These are phyloP conservation scores for Brachypteracias leptosomus DNA, from an alignment of 2,113 vertebrate genomes.

Conservation along the genomic window DNA sequence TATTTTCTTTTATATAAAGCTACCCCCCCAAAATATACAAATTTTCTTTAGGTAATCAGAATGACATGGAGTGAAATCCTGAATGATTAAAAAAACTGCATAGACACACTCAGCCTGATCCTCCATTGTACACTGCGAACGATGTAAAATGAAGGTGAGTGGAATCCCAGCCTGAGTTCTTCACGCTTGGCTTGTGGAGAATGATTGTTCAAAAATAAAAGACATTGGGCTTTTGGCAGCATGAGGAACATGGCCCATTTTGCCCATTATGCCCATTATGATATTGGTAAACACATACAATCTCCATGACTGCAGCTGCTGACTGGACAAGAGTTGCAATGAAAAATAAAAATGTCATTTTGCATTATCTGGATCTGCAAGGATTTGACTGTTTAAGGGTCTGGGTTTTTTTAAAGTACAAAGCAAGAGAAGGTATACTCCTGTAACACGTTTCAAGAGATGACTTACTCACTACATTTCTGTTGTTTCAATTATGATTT, in stretches of 20 bases:
- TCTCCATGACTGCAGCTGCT: not conserved
- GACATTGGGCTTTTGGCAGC: not conserved
- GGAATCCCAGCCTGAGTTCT: not conserved
- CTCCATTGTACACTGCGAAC: not conserved
- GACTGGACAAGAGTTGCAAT: not conserved
- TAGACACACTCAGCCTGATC: not conserved
- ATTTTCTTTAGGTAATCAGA: not conserved
- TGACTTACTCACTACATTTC: not conserved
- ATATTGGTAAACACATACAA: not conserved
- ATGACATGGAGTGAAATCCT: not conserved
- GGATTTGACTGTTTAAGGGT: not conserved
- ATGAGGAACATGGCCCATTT: not conserved
- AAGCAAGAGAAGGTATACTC: not conserved
- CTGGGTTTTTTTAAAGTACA: not conserved
- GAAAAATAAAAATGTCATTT: not conserved
- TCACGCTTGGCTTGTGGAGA: not conserved
- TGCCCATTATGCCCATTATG: not conserved
- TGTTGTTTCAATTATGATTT: not conserved
- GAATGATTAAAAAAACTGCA: not conserved
- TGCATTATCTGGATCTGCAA: not conserved
- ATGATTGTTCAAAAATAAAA: not conserved
- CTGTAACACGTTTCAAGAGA: not conserved
- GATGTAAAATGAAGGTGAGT: not conserved
- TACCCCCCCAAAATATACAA: not conserved
- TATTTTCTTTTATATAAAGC: not conserved